Evolutionary conservation across 2,888 invertebrate species (phyloP).

Genomic region (Brenthis hecate): DNA sequence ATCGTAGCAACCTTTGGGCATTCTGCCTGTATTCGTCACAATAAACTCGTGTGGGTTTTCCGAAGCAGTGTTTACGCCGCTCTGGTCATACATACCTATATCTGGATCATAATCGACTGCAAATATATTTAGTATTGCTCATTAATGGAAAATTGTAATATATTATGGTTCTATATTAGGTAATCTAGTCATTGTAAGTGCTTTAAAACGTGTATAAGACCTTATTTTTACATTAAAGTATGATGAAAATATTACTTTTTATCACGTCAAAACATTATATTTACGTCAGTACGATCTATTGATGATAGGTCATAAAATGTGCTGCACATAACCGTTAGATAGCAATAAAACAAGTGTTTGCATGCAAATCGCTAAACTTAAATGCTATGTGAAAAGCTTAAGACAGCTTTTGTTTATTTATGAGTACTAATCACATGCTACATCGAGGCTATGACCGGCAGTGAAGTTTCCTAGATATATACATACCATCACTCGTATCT

Average conservation of each 20-base stretch:
- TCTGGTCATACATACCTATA: constrained; percentile 24
- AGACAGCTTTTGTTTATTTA: constrained; percentile 21
- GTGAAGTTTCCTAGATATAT: not conserved
- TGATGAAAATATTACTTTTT: no score
- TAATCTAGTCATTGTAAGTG: no score
- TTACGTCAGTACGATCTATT: not conserved
- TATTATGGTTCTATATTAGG: not conserved
- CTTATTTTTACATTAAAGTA: no score
- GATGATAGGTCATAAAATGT: constrained; percentile 14
- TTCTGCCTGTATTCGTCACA: constrained; percentile 46
- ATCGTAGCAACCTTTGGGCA: constrained; percentile 37
- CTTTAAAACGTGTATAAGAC: no score
- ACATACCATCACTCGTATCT: no score
- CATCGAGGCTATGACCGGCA: constrained; percentile 18
- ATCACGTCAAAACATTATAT: no score
- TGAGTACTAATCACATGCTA: constrained; percentile 16
- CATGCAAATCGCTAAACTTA: constrained; percentile 19
- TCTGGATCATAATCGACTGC: constrained; percentile 23
- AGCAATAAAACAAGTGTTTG: constrained; percentile 25
- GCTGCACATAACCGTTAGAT: constrained; percentile 28
- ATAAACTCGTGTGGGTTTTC: constrained; percentile 55
- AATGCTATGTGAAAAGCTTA: constrained; percentile 26
- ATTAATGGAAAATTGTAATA: not conserved
- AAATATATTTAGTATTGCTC: constrained; percentile 14
- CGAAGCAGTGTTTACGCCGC: constrained; percentile 48